Base-by-base conservation (phyloP, 2,888 invertebrate species). In the Panopea generosa region DNA sequence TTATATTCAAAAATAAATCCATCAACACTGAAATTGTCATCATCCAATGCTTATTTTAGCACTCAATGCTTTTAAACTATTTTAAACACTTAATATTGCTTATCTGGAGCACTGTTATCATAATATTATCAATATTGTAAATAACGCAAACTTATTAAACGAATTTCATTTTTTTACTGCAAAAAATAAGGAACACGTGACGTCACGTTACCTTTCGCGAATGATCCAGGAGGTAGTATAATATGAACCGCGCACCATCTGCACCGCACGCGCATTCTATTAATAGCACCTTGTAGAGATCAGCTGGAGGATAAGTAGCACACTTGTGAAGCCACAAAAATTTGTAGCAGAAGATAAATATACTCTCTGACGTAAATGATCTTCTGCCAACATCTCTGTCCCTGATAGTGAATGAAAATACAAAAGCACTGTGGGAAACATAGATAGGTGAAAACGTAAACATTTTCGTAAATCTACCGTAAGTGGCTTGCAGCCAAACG, bases 291-390 rank as follows among this genome's bases (percentile, higher is more conserved):
- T 22, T 27, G 33, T 33, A 59, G 18, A 50, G 52, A 73, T 73
- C 80, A 73, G 76, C 76, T 80, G 80, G 38, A 6, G 29, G 49
- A 27, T 38, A 72, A 43, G 52, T 70, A 38, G 61, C 47, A 63
- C 75, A 76, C 69, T 72, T 68, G 68, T 68, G 45, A 72, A 75
- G 65, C 75, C 75, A 26, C 75, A 79, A 75, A 72, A 72, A 75
- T 75, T 29, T 45, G 47, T 52, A 50, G 63, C 59, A 47, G 11
- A 57, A 38, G 27, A 68, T 33, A 62, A 52, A 27, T 26, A 20
- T 26, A 29, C 27, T 26, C n/a, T 24, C 50, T 50, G 61, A 61
- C 33, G 50, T 50, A 24, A 11, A 3, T 20, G 47, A 24, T 18
- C 11, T 3, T 11, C 11, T 50, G 50, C 50, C 50, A 50, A 50